Percentiles rank a stretch among this genome's conserved stretches.
Evolutionary conservation across 2,797 vertebrate genomes (phyloP).

Genomic region (Champsocephalus gunnari): DNA sequence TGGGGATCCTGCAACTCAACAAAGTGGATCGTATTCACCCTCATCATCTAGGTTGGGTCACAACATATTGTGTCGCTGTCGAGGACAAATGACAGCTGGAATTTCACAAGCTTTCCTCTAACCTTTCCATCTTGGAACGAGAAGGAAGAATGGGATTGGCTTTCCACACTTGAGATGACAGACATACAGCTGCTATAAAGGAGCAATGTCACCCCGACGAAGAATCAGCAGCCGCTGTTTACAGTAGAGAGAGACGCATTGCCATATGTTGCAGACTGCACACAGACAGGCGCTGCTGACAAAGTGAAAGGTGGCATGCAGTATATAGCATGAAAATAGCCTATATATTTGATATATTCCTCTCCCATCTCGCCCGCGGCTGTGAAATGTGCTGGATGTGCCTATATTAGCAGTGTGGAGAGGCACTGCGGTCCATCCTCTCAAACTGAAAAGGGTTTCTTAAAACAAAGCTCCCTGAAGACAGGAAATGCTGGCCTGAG

Average conservation of each 20-base stretch:
- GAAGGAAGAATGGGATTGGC: constrained; percentile 38
- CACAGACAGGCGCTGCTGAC: constrained; percentile 28
- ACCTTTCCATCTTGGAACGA: constrained; percentile 47
- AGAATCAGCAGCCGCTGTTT: constrained; percentile 52
- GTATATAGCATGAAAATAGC: constrained; percentile 37
- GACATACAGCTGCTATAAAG: constrained; percentile 46
- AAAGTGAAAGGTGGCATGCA: constrained; percentile 41
- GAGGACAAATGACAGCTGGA: constrained; percentile 16
- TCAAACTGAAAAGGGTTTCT: constrained; percentile 50
- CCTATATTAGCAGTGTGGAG: constrained; percentile 50
- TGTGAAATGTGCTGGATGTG: constrained; percentile 67
- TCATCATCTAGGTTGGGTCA: constrained; percentile 28
- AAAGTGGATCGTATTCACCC: constrained; percentile 23
- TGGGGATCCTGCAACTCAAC: not conserved
- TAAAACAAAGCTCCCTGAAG: constrained; percentile 66
- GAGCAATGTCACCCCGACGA: constrained; percentile 32
- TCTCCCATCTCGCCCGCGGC: constrained; percentile 37
- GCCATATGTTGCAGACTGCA: constrained; percentile 56
- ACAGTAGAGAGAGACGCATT: constrained; percentile 38
- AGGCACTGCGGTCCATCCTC: constrained; percentile 43
- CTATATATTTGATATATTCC: constrained; percentile 50
- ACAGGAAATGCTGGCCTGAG: constrained; percentile 73
- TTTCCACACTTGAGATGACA: constrained; percentile 41
- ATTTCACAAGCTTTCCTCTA: constrained; percentile 31
- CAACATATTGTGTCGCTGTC: not conserved